phyloP scores from a whole-genome alignment of 2,888 invertebrate species.

The Brenthis hecate region DNA sequence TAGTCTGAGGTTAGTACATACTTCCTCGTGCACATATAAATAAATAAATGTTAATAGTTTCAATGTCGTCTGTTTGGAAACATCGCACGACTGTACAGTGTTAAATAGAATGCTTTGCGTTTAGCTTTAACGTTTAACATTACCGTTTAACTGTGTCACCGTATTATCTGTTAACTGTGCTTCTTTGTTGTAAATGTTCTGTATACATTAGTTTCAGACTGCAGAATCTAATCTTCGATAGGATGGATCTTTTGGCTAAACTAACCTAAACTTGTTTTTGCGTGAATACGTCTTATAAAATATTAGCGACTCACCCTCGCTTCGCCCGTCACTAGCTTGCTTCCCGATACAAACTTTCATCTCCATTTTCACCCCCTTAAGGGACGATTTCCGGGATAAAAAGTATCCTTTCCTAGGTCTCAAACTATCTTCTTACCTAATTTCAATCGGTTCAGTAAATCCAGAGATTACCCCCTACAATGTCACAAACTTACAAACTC shows the following conservation, averaged over 20 bases:
- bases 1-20: no score
- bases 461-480: no score
- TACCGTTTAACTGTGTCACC: constrained; percentile 30
- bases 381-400: no score
- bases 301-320: not conserved
- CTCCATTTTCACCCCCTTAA: no score
- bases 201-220: constrained; percentile 32
- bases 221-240: constrained; percentile 19
- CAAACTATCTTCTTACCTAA: no score
- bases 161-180: constrained; percentile 41
- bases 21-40: constrained; percentile 26
- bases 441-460: no score
- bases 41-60: constrained; percentile 37
- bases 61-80: constrained; percentile 37
- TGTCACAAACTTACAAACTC: no score
- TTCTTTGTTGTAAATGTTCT: constrained; percentile 44
- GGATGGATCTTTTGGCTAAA: constrained; percentile 2
- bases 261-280: not conserved
- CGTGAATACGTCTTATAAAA: constrained; percentile 8
- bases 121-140: constrained; percentile 24
- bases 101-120: constrained; percentile 39
- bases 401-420: not conserved
- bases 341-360: no score
- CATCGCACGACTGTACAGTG: constrained; percentile 44
- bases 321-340: no score